Conservation (phyloP, 2,888 invertebrate genomes). For the Eustalomyia histrio region DNA sequence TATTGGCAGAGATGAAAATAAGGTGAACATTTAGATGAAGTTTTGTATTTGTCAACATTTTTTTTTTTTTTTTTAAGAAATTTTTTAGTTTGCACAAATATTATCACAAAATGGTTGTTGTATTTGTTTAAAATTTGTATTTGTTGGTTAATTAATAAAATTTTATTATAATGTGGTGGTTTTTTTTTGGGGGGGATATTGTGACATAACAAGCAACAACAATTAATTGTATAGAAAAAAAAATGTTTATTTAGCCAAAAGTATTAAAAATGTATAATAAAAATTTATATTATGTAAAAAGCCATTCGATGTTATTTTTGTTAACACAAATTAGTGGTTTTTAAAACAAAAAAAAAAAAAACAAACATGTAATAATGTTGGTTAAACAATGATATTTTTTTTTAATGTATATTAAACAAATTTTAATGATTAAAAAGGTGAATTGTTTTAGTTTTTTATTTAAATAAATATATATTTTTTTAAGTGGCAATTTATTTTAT, state of each 20-base stretch:
- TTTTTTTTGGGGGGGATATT: too few species aligned
- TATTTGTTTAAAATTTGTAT: not conserved
- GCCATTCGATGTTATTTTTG: conserved; percentile 26
- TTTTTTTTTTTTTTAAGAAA: not conserved
- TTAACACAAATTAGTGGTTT: conserved; percentile 30
- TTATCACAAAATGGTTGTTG: conserved; percentile 13
- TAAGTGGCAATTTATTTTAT: not conserved
- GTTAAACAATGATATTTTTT: not conserved
- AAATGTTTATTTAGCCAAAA: conserved; percentile 36
- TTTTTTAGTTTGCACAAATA: not conserved
- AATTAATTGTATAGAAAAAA: not conserved
- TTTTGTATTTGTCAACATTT: not conserved
- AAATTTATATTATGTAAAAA: conserved; percentile 31
- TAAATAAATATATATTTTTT: too few species aligned
- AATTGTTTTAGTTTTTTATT: conserved; percentile 1
- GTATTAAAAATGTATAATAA: conserved; percentile 6
- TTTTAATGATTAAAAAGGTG: not conserved
- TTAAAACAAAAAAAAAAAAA: conserved; percentile 5
- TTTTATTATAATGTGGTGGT: not conserved
- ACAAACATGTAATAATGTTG: not conserved
- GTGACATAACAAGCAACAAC: too few species aligned
- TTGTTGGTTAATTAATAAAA: conserved; percentile 35
- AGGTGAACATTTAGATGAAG: not conserved
- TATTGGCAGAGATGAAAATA: not conserved
- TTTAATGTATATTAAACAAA: not conserved